Base-by-base conservation (phyloP, 2,888 invertebrate species). In the Synanthedon tipuliformis region DNA sequence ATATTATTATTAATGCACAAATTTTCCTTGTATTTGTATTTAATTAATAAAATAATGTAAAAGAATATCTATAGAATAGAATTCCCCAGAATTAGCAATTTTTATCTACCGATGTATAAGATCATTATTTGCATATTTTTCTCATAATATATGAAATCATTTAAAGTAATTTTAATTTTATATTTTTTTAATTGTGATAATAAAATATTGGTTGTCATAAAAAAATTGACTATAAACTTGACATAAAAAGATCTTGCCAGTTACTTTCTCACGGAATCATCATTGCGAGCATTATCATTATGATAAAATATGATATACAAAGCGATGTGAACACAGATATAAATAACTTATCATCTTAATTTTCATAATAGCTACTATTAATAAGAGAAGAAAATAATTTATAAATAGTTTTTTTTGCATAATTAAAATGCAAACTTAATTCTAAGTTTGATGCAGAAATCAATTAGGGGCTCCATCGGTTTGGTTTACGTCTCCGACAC, bases 401-500 rank as follows among this genome's bases (percentile, higher is more conserved):
- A 10, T 18, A 49, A 15, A 8, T 16, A 49, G 13, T 11, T 49
- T 16, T 23, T 23, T 12, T 16, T 49, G 16, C 49, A 13, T 18
- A 49, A 49, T 49, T 16, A 16, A 49, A 18, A 49, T 49, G 49
- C 49, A 16, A 49, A 49, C 16, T 49, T 49, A 49, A 49, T 49
- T 12, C 16, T 49, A 16, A 49, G 49, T 72, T 74, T 75, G 70
- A 72, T 72, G 71, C 68, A 70, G 74, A 73, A 85, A 86, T 87
- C 87, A 87, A 87, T 87, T 87, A 85, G 73, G 77, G 69, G 67
- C 71, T 71, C 75, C 83, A 80, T 81, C 86, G 89, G 89, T 78
- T 78, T 81, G 86, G 88, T 88, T 86, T 88, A 78, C 88, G 84
- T 86, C 85, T 84, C 80, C 82, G 73, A 81, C 89, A 89, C 89